These are phyloP conservation scores for Ochotona princeps DNA, from an alignment of 2,113 vertebrate genomes.

Conservation along the genomic window DNA sequence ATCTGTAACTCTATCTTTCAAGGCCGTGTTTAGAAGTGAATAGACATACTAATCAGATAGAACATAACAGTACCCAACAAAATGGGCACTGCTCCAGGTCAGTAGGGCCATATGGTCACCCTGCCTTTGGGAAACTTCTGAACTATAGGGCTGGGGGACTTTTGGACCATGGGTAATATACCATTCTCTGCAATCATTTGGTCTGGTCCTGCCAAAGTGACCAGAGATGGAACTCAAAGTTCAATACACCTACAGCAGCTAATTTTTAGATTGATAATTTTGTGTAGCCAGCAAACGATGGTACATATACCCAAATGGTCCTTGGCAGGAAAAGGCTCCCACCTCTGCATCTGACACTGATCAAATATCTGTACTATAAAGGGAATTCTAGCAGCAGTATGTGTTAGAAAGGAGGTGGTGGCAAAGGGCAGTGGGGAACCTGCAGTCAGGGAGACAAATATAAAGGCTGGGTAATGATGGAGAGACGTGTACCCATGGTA, in stretches of 20 bases:
- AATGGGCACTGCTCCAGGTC: not conserved
- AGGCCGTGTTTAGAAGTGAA: not conserved
- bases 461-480: not conserved
- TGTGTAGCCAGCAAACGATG: too few relatives aligned
- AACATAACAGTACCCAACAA: not conserved
- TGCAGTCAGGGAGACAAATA: not conserved
- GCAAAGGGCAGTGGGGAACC: not conserved
- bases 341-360: not conserved
- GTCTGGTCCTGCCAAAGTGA: too few relatives aligned
- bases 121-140: not conserved
- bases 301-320: too few relatives aligned
- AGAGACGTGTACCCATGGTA: not conserved
- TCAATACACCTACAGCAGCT: too few relatives aligned
- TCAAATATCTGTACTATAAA: not conserved
- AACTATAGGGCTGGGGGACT: not conserved
- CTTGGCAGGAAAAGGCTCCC: too few relatives aligned
- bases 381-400: not conserved
- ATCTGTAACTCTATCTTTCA: too few relatives aligned
- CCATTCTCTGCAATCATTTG: too few relatives aligned
- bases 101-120: not conserved
- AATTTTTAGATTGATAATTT: too few relatives aligned
- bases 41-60: not conserved
- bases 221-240: too few relatives aligned
- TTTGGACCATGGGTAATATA: too few relatives aligned
- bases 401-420: not conserved